Evolutionary conservation across 2,797 vertebrate genomes (phyloP).

Genomic region (Pangasius larnaudii): DNA sequence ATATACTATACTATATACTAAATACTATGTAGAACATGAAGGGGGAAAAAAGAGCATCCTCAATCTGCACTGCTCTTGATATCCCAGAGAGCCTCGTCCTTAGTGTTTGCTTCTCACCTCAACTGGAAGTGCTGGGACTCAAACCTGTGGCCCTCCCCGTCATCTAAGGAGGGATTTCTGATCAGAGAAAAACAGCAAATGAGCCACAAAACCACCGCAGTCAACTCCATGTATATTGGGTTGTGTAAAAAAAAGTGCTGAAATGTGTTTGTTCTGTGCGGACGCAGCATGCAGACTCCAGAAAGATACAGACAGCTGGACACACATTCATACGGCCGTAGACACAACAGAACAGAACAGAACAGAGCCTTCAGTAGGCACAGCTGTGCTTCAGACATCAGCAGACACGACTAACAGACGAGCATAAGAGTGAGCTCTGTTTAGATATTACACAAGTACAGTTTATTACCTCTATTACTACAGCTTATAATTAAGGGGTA

Average conservation of each 20-base stretch:
- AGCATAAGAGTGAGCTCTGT: conserved; percentile 8
- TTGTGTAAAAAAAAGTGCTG: not conserved
- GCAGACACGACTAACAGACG: conserved; percentile 34
- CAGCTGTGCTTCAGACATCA: conserved; percentile 32
- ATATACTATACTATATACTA: not conserved
- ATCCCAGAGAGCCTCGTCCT: not conserved
- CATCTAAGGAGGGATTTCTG: conserved; percentile 80
- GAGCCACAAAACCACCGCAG: conserved; percentile 29
- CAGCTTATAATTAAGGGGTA: not conserved
- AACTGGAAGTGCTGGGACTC: conserved; percentile 80
- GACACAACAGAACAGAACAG: conserved; percentile 53
- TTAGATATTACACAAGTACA: not conserved
- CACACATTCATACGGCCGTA: conserved; percentile 7
- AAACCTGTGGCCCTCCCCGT: conserved; percentile 78
- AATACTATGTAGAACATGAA: not conserved
- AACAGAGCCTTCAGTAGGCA: conserved; percentile 40
- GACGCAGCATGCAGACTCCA: conserved; percentile 44
- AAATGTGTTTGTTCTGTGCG: conserved; percentile 3
- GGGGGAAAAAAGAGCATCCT: not conserved
- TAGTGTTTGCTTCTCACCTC: conserved; percentile 71
- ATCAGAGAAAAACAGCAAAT: conserved; percentile 63
- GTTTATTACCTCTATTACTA: not conserved
- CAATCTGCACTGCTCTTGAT: not conserved
- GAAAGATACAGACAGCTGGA: conserved; percentile 35
- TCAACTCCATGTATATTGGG: not conserved